Conservation (phyloP, 1,140 invertebrate genomes). For the Drosophila equinoxialis region DNA sequence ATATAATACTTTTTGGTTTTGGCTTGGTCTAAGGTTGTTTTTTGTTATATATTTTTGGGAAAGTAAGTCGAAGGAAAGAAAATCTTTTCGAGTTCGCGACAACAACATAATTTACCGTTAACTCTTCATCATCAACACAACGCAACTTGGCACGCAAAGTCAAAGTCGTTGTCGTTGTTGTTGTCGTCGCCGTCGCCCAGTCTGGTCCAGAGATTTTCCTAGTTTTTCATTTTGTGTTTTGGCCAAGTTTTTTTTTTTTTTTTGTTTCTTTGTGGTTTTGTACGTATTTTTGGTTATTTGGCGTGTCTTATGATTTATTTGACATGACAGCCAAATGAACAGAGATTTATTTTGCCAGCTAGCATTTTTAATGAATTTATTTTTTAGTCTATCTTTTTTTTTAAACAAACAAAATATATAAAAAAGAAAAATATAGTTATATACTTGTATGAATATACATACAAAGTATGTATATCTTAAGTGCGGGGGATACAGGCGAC, state of each 20-base stretch:
- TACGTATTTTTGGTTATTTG: constrained; percentile 49
- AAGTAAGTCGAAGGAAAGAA: constrained; percentile 56
- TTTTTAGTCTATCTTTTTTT: constrained; percentile 36
- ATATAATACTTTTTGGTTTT: constrained; percentile 49
- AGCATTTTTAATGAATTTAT: constrained; percentile 71
- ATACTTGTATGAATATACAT: constrained; percentile 27
- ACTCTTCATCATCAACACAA: constrained; percentile 61
- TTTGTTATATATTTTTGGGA: constrained; percentile 52
- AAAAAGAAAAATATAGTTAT: constrained; percentile 26
- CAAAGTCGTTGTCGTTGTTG: constrained; percentile 21
- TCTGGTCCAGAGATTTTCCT: constrained; percentile 34
- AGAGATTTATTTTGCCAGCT: constrained; percentile 73
- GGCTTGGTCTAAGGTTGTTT: not conserved
- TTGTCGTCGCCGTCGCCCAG: constrained; percentile 18
- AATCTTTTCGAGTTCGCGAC: constrained; percentile 41
- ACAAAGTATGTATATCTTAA: not conserved
- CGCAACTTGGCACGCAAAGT: constrained; percentile 61
- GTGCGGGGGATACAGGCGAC: constrained; percentile 40
- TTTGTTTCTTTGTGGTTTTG: constrained; percentile 35
- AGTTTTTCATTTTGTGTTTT: constrained; percentile 16
- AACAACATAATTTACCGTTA: constrained; percentile 77
- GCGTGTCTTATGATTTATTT: constrained; percentile 77
- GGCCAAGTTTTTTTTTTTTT: constrained; percentile 20
- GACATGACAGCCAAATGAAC: constrained; percentile 76
- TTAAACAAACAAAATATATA: constrained; percentile 23